A percentile compares a stretch with the other conserved stretches of the same genome.
phyloP scores from a whole-genome alignment of 2,113 vertebrate species.

The Anolis carolinensis region DNA sequence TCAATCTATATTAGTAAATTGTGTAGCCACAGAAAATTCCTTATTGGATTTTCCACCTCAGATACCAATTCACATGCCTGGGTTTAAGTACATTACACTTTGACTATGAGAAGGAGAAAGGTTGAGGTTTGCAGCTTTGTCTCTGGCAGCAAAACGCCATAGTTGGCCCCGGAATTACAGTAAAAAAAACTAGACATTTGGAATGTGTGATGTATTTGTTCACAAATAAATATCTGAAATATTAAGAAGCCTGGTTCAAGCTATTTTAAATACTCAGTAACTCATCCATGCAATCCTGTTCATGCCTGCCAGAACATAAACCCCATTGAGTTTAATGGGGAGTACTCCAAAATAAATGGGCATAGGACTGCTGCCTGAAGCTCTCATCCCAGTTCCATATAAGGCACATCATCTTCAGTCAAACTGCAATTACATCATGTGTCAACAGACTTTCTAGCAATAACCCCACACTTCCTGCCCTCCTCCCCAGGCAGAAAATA shows the following conservation, averaged over 20 bases:
- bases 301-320: not conserved
- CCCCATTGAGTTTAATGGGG: not conserved
- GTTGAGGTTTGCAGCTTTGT: not conserved
- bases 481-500: fast-evolving
- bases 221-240: not conserved
- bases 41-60: not conserved
- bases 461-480: conserved; percentile 44
- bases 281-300: not conserved
- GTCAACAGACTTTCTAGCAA: not conserved
- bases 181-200: not conserved
- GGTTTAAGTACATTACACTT: not conserved
- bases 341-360: not conserved
- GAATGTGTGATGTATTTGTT: not conserved
- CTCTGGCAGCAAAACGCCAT: no score
- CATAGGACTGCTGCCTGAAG: not conserved
- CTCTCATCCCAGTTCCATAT: fast-evolving
- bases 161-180: not conserved
- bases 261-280: not conserved
- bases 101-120: no score
- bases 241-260: not conserved
- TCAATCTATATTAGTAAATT: no score
- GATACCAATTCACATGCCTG: not conserved
- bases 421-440: not conserved
- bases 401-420: not conserved
- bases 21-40: not conserved